These are phyloP conservation scores for Drosophila elegans DNA, from an alignment of 1,140 invertebrate genomes.

Conservation along the genomic window DNA sequence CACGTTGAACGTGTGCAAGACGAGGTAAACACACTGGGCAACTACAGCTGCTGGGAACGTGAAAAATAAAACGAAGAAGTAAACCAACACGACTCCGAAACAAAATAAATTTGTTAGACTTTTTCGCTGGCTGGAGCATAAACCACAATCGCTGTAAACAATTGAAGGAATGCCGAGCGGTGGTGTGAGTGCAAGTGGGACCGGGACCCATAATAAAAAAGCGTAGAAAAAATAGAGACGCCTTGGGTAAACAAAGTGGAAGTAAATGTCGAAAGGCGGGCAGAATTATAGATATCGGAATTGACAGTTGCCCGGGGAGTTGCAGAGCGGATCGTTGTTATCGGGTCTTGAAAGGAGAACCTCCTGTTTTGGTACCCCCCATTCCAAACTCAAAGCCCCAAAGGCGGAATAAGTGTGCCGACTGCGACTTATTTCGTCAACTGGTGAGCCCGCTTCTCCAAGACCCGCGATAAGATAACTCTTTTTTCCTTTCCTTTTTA, in stretches of 20 bases:
- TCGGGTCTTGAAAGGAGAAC: conserved; percentile 15
- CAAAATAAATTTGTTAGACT: conserved; percentile 69
- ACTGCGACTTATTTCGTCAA: conserved; percentile 62
- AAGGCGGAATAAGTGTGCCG: conserved; percentile 62
- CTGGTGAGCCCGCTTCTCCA: conserved; percentile 7
- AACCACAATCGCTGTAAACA: conserved; percentile 69
- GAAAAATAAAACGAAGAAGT: conserved; percentile 26
- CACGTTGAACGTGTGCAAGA: conserved; percentile 44
- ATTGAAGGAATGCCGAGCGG: conserved; percentile 42
- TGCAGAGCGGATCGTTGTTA: conserved; percentile 30
- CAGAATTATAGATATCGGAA: conserved; percentile 63
- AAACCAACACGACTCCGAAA: conserved; percentile 48
- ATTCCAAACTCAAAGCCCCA: not conserved
- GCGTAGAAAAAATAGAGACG: conserved; percentile 31
- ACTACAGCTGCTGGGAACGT: conserved; percentile 4
- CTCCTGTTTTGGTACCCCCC: too few relatives aligned
- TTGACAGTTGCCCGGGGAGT: conserved; percentile 43
- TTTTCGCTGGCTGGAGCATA: conserved; percentile 58
- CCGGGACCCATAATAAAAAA: conserved; percentile 35
- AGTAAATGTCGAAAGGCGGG: conserved; percentile 62
- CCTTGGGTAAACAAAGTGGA: conserved; percentile 65
- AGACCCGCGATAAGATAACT: conserved; percentile 57
- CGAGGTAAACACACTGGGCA: conserved; percentile 44
- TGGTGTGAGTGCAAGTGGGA: conserved; percentile 8
- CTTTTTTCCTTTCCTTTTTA: not conserved